Conservation (phyloP, 2,888 invertebrate species). For the Digitonthophagus gazella region DNA sequence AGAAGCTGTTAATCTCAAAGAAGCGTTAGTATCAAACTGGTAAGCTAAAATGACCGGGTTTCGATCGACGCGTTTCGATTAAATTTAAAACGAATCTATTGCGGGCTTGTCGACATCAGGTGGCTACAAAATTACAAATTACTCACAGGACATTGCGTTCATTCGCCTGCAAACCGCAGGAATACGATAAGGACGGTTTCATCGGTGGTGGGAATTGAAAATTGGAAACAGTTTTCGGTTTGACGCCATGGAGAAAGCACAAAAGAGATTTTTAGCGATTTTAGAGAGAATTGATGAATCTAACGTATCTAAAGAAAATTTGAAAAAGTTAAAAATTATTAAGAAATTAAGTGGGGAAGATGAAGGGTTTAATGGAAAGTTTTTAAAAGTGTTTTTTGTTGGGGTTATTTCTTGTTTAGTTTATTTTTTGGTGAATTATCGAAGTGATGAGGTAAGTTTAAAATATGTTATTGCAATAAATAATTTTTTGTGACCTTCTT, state of each 20-base stretch:
- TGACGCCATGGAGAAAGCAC: constrained; percentile 37
- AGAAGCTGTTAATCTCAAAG: too few species aligned
- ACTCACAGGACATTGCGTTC: neutral
- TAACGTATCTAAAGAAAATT: constrained; percentile 29
- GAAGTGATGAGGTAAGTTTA: constrained; percentile 20
- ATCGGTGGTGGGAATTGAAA: neutral
- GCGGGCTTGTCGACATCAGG: neutral
- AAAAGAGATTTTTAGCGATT: constrained; percentile 36
- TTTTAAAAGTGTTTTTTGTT: constrained; percentile 12
- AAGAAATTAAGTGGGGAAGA: constrained; percentile 23
- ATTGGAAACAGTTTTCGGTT: constrained; percentile 23
- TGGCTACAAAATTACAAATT: neutral
- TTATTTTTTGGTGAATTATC: constrained; percentile 5
- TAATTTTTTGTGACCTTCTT: neutral
- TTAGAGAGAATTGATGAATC: constrained; percentile 32
- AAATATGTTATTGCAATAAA: too few species aligned
- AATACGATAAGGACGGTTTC: neutral
- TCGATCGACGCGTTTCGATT: neutral
- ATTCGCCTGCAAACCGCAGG: constrained; percentile 10
- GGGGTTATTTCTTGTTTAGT: neutral
- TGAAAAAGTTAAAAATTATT: constrained; percentile 30
- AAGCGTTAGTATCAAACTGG: neutral
- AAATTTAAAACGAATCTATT: neutral
- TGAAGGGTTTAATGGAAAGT: constrained; percentile 13
- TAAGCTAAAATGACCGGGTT: neutral